Percentiles rank a stretch among this genome's conserved stretches.
Conservation (phyloP, 2,888 invertebrate species). For the Nomada hirtipes region DNA sequence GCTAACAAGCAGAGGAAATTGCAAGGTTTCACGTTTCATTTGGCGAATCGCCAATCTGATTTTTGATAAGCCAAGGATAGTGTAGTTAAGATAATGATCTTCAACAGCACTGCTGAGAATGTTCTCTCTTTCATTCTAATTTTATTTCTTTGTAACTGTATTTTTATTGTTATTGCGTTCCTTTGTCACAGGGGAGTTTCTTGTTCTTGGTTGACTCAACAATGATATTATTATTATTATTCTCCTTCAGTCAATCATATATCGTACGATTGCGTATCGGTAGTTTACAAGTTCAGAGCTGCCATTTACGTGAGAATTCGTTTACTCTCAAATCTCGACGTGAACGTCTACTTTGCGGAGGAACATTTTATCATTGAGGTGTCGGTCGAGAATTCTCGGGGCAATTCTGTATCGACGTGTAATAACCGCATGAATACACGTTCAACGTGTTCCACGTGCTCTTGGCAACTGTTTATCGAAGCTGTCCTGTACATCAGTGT, state of each 20-base stretch:
- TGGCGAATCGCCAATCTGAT: constrained; percentile 24
- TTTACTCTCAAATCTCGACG: constrained; percentile 28
- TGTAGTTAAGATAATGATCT: constrained; percentile 23
- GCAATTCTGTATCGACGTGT: constrained; percentile 7
- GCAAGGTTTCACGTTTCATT: constrained; percentile 35
- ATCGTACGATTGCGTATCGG: constrained; percentile 11
- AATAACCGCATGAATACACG: constrained; percentile 20
- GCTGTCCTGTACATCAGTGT: constrained; percentile 22
- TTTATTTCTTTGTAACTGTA: too few species aligned
- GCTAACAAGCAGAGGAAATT: constrained; percentile 40
- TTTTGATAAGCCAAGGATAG: constrained; percentile 45
- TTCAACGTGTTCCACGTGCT: constrained; percentile 19
- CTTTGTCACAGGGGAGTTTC: not conserved
- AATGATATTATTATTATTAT: not conserved
- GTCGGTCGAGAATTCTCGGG: constrained; percentile 1
- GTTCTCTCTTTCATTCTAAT: not conserved
- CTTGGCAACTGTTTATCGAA: constrained; percentile 29
- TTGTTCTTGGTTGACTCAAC: too few species aligned
- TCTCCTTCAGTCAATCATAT: not conserved
- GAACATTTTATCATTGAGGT: constrained; percentile 19
- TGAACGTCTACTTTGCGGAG: constrained; percentile 5
- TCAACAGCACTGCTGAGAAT: too few species aligned
- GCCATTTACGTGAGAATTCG: constrained; percentile 8
- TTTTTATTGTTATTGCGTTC: not conserved
- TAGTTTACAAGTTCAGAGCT: not conserved